Evolutionary conservation across 2,113 vertebrate species (phyloP).

Genomic region (Ceyx melanurus): DNA sequence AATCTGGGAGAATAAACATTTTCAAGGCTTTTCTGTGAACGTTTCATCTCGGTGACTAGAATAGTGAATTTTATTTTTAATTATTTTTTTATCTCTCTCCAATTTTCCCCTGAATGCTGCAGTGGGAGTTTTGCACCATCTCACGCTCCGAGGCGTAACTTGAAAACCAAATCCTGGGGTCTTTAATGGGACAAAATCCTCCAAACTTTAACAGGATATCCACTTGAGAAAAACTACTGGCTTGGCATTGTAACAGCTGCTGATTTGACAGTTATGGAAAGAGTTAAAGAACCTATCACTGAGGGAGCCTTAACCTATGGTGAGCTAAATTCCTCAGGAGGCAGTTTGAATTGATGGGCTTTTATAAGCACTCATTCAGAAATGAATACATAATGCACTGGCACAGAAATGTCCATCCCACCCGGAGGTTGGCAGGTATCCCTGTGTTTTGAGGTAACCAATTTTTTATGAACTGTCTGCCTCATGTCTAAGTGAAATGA

Average conservation of each 20-base stretch:
- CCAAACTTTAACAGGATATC: background rate
- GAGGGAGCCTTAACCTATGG: background rate
- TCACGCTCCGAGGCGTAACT: background rate
- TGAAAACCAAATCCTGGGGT: background rate
- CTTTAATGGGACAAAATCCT: background rate
- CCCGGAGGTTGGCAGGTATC: background rate
- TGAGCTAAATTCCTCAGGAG: background rate
- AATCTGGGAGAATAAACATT: conserved; percentile 47
- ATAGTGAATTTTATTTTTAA: background rate
- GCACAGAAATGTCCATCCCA: background rate
- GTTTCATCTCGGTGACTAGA: background rate
- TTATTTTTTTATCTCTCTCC: background rate
- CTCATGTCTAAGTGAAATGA: background rate
- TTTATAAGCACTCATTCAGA: background rate
- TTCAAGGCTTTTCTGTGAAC: conserved; percentile 1
- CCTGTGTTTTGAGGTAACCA: background rate
- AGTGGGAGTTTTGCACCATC: background rate
- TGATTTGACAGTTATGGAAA: background rate
- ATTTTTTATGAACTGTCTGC: background rate
- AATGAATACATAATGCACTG: background rate
- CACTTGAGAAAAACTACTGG: background rate
- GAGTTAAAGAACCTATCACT: background rate
- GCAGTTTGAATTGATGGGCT: background rate
- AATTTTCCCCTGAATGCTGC: background rate
- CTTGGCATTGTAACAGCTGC: background rate